These are phyloP conservation scores for Nerophis ophidion DNA, from an alignment of 2,113 vertebrate genomes.

Conservation along the genomic window DNA sequence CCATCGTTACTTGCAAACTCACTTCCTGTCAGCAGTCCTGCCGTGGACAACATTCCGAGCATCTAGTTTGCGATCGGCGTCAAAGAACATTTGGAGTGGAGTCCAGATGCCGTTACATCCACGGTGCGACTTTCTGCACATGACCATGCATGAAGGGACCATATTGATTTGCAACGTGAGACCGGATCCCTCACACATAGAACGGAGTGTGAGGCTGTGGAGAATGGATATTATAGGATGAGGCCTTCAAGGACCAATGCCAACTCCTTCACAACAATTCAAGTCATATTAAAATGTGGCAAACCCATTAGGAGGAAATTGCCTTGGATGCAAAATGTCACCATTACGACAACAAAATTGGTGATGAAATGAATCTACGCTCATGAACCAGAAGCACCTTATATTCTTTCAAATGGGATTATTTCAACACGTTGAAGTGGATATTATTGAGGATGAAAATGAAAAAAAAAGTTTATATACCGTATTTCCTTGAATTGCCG, in stretches of 20 bases:
- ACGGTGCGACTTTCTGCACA: constrained; percentile 10
- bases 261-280: background rate
- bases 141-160: constrained; percentile 41
- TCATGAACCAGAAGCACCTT: no score
- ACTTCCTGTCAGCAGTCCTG: background rate
- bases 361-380: no score
- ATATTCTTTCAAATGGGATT: no score
- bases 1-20: constrained; percentile 20
- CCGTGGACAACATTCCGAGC: constrained; percentile 3
- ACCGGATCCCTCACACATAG: constrained; percentile 41
- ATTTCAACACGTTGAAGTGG: no score
- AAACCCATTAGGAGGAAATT: no score
- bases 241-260: background rate
- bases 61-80: constrained; percentile 9
- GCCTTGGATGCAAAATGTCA: no score
- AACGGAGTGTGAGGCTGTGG: constrained; percentile 20
- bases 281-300: no score
- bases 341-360: no score
- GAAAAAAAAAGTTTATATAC: no score
- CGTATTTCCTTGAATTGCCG: no score
- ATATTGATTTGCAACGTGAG: constrained; percentile 52
- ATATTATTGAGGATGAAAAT: no score
- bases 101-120: background rate
- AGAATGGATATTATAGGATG: constrained; percentile 11
- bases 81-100: constrained; percentile 15